Conservation (phyloP, 2,113 vertebrate species). For the Hylia prasina region DNA sequence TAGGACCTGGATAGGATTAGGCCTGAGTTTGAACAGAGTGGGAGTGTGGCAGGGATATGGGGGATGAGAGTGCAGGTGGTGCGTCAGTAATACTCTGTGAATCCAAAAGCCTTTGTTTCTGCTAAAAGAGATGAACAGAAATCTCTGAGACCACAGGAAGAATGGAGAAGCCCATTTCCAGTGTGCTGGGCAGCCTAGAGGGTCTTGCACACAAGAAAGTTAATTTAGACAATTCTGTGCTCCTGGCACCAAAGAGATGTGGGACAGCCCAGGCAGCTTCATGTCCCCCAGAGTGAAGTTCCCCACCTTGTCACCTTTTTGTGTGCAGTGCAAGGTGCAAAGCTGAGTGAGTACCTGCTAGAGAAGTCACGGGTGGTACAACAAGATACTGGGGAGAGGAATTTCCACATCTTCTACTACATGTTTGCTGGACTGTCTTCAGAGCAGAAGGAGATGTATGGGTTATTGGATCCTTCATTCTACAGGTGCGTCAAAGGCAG, state of each 20-base stretch:
- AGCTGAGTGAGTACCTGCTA: slow-evolving; percentile 78
- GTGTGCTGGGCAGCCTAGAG: not conserved
- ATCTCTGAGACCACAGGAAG: not conserved
- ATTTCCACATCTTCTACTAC: slow-evolving; percentile 82
- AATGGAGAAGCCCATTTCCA: not conserved
- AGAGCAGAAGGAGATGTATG: slow-evolving; percentile 73
- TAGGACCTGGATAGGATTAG: not conserved
- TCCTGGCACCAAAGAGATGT: not conserved
- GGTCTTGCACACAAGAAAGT: not conserved
- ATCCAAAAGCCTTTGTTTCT: not conserved
- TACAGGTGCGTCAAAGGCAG: slow-evolving; percentile 67
- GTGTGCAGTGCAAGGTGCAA: slow-evolving; percentile 73
- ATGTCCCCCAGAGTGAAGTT: not conserved
- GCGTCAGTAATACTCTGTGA: not conserved
- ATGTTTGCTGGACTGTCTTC: slow-evolving; percentile 75
- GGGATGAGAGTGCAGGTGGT: not conserved
- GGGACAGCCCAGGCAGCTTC: not conserved
- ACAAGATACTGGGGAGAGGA: slow-evolving; percentile 74
- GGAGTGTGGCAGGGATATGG: not conserved
- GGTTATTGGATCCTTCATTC: slow-evolving; percentile 69
- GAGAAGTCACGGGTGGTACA: slow-evolving; percentile 79
- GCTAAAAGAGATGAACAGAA: not conserved
- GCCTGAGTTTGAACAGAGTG: not conserved
- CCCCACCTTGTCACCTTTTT: not conserved
- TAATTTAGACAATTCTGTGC: not conserved